Evolutionary conservation across 2,797 vertebrate species (phyloP).

Genomic region (Phataginus tetradactyla): DNA sequence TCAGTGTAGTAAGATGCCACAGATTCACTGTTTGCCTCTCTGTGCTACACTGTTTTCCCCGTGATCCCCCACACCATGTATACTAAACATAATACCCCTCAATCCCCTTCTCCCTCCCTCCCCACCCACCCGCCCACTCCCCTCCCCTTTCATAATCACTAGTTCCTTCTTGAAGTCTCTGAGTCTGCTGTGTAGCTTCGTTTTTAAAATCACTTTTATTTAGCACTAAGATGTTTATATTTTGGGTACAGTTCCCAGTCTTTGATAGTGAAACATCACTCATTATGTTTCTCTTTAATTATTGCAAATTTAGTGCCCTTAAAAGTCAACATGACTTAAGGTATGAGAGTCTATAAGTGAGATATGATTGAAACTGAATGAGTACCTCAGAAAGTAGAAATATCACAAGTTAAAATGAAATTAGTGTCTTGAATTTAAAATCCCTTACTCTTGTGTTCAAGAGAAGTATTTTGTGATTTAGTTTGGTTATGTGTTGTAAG

Average conservation of each 20-base stretch:
- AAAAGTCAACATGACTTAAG: neutral
- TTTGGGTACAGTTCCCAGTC: neutral
- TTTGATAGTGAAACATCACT: neutral
- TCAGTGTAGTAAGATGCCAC: too few species aligned
- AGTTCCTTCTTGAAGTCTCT: too few species aligned
- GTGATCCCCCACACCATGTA: too few species aligned
- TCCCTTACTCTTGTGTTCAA: neutral
- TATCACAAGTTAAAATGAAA: neutral
- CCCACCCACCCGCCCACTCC: too few species aligned
- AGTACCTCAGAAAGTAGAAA: conserved; percentile 18
- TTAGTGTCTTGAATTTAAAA: conserved; percentile 21
- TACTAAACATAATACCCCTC: too few species aligned
- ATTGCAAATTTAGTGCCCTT: neutral
- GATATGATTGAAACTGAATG: conserved; percentile 23
- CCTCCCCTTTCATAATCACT: too few species aligned
- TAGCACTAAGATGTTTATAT: neutral
- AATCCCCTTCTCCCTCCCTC: too few species aligned
- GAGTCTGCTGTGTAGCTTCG: neutral
- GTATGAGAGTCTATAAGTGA: neutral
- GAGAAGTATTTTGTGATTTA: neutral
- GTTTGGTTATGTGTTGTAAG: conserved; percentile 1
- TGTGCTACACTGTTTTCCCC: too few species aligned
- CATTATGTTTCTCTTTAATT: neutral
- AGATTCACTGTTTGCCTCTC: too few species aligned
- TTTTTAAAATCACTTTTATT: neutral